Base-by-base conservation (phyloP, 1,140 invertebrate species). In the Meloidogyne hapla region DNA sequence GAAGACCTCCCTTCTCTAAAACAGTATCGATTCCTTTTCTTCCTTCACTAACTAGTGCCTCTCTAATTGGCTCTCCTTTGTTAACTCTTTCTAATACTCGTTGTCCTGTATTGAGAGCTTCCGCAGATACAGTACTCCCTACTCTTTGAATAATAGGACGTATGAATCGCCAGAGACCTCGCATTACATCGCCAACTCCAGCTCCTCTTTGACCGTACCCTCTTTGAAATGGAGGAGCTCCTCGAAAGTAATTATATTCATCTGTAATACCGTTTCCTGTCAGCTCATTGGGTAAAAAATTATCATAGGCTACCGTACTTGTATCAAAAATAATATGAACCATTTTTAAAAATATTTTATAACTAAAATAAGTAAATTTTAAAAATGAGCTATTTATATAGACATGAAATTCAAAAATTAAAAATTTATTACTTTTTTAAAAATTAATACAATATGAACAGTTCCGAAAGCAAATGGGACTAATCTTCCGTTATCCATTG, bases 131-230 rank as follows among this genome's bases (percentile, higher is more conserved):
- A 21, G 69, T 21, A 33, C 33, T n/a, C 69, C n/a, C 69, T 48
- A 42, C 63, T 10, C 62, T 18, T 68, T 25, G 45, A 15, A 66
- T 42, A 18, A 72, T 33, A 18, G 69, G 69, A 8, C 61, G n/a
- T 33, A 72, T 45, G 9, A 72, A 21, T 9, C 69, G 42, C 69
- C 69, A 72, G 33, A 72, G 69, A 12, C 69, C 62, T 10, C 62
- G 69, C 21, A 72, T 18, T 21, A 72, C 18, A 69, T 72, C 62
- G 1, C 69, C 69, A 8, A 72, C 33, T 18, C 69, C 69, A 0
- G 69, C 69, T n/a, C 74, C 69, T 40, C 69, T 25, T 26, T 69
- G 69, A 33, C 69, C 69, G 28, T 75, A 75, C 8, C 74, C 74
- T n/a, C 65, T 18, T 77, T 75, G 69, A 28, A 45, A 74, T 65